These are phyloP conservation scores for Pseudoips prasinana DNA, from an alignment of 2,888 invertebrate genomes.

Conservation along the genomic window DNA sequence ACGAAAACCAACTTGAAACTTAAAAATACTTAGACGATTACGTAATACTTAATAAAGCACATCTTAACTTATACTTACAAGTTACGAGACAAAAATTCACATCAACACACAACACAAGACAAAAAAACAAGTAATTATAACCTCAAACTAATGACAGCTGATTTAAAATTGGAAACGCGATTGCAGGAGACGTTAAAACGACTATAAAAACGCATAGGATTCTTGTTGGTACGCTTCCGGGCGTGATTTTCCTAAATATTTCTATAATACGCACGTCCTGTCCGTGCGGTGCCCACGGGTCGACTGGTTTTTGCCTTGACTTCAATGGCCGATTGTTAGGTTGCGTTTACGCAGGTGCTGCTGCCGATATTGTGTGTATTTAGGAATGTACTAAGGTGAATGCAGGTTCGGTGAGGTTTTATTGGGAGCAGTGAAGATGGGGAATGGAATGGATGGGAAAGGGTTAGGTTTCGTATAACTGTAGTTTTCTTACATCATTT, in stretches of 20 bases:
- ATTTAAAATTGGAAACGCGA: conserved; percentile 22
- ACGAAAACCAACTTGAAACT: neutral
- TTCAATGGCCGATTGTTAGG: conserved; percentile 45
- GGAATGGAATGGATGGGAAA: too few species aligned
- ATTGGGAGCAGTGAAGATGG: too few species aligned
- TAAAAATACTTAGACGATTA: conserved; percentile 15
- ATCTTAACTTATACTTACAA: conserved; percentile 15
- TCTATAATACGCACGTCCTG: conserved; percentile 28
- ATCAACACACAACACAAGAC: conserved; percentile 21
- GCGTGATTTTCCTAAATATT: conserved; percentile 12
- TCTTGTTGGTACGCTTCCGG: conserved; percentile 14
- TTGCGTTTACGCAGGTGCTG: conserved; percentile 47
- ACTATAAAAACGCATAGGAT: conserved; percentile 22
- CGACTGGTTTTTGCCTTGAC: conserved; percentile 44
- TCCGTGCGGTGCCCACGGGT: conserved; percentile 29
- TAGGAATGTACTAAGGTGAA: conserved; percentile 13
- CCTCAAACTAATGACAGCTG: conserved; percentile 48
- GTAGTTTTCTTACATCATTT: too few species aligned
- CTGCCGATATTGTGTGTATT: conserved; percentile 5
- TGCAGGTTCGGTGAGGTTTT: conserved; percentile 8
- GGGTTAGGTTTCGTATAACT: too few species aligned
- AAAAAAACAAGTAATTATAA: conserved; percentile 26
- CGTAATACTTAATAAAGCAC: conserved; percentile 22
- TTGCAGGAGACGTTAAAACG: conserved; percentile 5
- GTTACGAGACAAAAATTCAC: conserved; percentile 21